Conservation (phyloP, 2,888 invertebrate species). For the Notocelia uddmanniana region DNA sequence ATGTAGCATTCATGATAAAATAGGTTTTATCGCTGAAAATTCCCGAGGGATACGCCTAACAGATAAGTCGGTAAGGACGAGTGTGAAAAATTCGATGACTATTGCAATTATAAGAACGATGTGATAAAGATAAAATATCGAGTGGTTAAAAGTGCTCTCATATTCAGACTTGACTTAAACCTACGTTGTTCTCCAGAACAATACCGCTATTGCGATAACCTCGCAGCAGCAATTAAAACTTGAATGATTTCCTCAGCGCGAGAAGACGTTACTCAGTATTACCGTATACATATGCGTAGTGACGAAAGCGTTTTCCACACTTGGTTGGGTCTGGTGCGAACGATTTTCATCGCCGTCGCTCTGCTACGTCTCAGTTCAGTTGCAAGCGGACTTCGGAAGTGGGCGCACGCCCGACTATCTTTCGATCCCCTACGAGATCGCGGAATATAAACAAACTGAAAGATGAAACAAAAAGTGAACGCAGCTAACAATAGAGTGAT, state of each 20-base stretch:
- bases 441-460: constrained; percentile 67
- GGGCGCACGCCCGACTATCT: constrained; percentile 55
- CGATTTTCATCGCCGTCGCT: constrained; percentile 64
- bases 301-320: constrained; percentile 76
- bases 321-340: constrained; percentile 53
- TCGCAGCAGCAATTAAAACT: constrained; percentile 39
- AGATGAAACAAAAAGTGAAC: constrained; percentile 25
- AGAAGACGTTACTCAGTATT: constrained; percentile 42
- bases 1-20: background rate
- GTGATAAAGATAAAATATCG: background rate
- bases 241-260: constrained; percentile 43
- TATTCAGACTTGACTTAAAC: background rate
- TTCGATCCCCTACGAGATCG: constrained; percentile 51
- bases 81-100: too few relatives aligned
- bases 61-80: background rate
- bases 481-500: constrained; percentile 14
- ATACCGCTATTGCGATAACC: constrained; percentile 41
- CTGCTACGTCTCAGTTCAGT: constrained; percentile 60
- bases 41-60: background rate
- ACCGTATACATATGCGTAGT: constrained; percentile 49
- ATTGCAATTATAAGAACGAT: too few relatives aligned
- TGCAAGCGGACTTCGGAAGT: constrained; percentile 51
- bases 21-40: background rate
- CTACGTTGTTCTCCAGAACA: constrained; percentile 28
- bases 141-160: background rate